Base-by-base conservation (phyloP, 2,113 vertebrate genomes). In the Thalassoma bifasciatum region DNA sequence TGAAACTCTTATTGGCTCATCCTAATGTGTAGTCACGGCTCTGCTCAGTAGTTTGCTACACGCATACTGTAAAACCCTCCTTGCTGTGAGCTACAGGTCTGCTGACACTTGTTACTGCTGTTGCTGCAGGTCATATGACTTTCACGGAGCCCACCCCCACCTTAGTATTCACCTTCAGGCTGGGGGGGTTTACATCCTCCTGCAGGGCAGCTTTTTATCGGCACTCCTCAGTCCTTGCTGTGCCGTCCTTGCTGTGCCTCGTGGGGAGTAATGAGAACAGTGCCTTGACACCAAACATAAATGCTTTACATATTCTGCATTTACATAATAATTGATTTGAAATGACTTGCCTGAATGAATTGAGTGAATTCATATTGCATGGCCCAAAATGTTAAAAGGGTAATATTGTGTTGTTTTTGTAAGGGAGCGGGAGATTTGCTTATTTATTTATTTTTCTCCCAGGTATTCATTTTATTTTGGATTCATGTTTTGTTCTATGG, bases 101-200 rank as follows among this genome's bases (percentile, higher is more conserved):
- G 42, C 42, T 22, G n/a, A 14, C 2, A n/a, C 4, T 17, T n/a
- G 1, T 12, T 8, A 46, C 22, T 8, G 8, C 36, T 58, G 57
- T 19, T 17, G 16, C 57, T 19, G 22, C 22, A 44, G 40, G 12
- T 22, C 10, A 57, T 34, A 58, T 9, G 38, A 10, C 53, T 51
- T 80, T 57, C 50, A 63, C 16, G 68, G 64, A 21, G 19, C 16
- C 4, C 11, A 4, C 22, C 59, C 62, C 46, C 47, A 19, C 2
- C n/a, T 13, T 12, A 30, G 37, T 58, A 58, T 64, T 58, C 44
- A 71, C 72, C 66, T 75, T 61, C 42, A 24, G 6, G 9, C 47
- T 44, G 23, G 26, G 23, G 26, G 23, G 46, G 37, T n/a, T 34
- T 51, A 52, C 56, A n/a, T 66, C 36, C 59, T 34, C 38, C 7